Conservation (phyloP, 2,797 vertebrate species). For the Sebastes taczanowskii region DNA sequence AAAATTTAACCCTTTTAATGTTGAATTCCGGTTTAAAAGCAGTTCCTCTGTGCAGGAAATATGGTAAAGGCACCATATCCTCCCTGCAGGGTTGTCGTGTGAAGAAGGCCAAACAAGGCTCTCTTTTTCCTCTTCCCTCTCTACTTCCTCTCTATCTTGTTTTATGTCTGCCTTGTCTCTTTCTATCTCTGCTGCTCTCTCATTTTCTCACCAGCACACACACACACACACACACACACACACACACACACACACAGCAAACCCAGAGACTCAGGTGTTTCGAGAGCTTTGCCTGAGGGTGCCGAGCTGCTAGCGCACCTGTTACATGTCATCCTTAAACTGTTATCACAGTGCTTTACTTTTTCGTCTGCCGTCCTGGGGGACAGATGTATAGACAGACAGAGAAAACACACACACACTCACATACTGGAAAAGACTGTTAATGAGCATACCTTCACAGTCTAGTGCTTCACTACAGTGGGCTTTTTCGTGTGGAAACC, state of each 20-base stretch:
- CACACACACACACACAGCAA: neutral
- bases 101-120: slow-evolving; percentile 38
- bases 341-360: neutral
- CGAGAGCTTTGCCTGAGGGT: slow-evolving; percentile 12
- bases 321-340: slow-evolving; percentile 41
- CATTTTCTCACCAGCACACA: neutral
- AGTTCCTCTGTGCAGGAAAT: slow-evolving; percentile 40
- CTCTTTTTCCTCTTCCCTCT: neutral
- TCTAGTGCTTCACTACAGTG: slow-evolving; percentile 57
- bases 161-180: neutral
- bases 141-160: slow-evolving; percentile 15
- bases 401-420: slow-evolving; percentile 7
- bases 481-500: slow-evolving; percentile 32
- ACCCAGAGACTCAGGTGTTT: slow-evolving; percentile 29
- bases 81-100: slow-evolving; percentile 37
- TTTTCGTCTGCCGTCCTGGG: neutral
- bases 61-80: slow-evolving; percentile 43
- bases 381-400: slow-evolving; percentile 10
- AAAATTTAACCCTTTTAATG: slow-evolving; percentile 34
- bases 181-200: neutral
- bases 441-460: slow-evolving; percentile 70
- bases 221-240: neutral
- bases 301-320: slow-evolving; percentile 35
- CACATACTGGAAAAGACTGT: slow-evolving; percentile 2
- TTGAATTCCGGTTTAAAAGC: slow-evolving; percentile 40